Evolutionary conservation across 1,140 invertebrate genomes (phyloP), one percentile per base, ranked within the genome.

Genomic region (Drosophila tsacasi): DNA sequence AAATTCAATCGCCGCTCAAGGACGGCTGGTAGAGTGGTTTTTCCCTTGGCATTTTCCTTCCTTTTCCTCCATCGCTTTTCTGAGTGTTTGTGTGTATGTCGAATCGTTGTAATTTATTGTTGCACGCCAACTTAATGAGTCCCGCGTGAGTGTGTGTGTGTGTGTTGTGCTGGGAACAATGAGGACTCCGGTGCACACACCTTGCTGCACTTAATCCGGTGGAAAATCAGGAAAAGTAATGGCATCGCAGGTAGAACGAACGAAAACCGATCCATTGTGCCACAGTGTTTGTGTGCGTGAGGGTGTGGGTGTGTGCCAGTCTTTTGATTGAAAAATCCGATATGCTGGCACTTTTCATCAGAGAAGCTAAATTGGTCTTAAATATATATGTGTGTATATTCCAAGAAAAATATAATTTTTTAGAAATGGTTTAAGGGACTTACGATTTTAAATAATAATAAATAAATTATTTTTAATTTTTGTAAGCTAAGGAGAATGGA

Each of bases 21-120:
- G 58, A 57, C 74, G 50, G 25, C 32, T 19, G 39, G 30, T 17
- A 47, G 50, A 63, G 42, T 46, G 39, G 42, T 44, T 61, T 66
- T 49, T 57, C 46, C 25, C 17, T 19, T n/a, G 13, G 44, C 50
- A 35, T 49, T 62, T 46, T 58, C 27, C 62, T 44, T 17, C 46
- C 30, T 30, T 9, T 35, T 37, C 49, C 10, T 3, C 9, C 30
- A 9, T 27, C 10, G 46, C 46, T 49, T 49, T 49, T 49, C 46
- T 30, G 27, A 8, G 27, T 8, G 83, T 25, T 15, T 64, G 40
- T 60, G 25, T 44, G 50, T 72, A 63, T 89, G 81, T 89, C 84
- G 83, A 84, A 89, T 89, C 81, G 71, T 58, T 69, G 81, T 90
- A 89, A 89, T 89, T 89, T 89, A 89, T 89, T 75, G 83, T 89